phyloP scores from a whole-genome alignment of 2,113 vertebrate genomes.

The Lethenteron camtschaticum region DNA sequence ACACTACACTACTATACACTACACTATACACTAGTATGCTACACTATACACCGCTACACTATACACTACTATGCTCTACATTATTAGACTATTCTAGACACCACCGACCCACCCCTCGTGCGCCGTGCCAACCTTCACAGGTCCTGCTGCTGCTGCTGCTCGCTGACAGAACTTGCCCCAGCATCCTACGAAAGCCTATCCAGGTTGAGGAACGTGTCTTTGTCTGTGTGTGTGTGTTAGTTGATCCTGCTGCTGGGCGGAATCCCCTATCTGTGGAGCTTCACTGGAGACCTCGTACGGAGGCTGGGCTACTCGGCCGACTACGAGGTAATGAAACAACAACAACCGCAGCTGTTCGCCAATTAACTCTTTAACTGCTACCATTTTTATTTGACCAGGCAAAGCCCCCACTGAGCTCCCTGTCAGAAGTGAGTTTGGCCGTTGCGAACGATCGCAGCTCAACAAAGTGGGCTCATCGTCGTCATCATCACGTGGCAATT shows the following conservation, averaged over 20 bases:
- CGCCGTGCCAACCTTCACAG: too few relatives aligned
- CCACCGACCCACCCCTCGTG: background rate
- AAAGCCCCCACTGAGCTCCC: too few relatives aligned
- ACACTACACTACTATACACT: too few relatives aligned
- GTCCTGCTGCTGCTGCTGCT: too few relatives aligned
- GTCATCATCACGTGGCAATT: too few relatives aligned
- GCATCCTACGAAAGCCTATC: background rate
- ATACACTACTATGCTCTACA: background rate
- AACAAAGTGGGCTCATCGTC: too few relatives aligned
- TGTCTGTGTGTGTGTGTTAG: constrained; percentile 21
- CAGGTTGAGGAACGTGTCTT: background rate
- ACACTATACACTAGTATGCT: too few relatives aligned
- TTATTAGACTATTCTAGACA: background rate
- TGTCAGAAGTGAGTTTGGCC: too few relatives aligned
- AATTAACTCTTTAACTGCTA: too few relatives aligned
- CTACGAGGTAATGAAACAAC: constrained; percentile 37
- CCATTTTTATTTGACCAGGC: too few relatives aligned
- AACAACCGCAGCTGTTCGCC: background rate
- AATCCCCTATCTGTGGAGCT: constrained; percentile 71
- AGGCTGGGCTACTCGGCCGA: constrained; percentile 48
- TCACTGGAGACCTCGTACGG: constrained; percentile 40
- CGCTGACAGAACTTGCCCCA: background rate
- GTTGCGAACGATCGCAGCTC: too few relatives aligned
- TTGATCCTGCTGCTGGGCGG: constrained; percentile 76
- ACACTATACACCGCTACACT: too few relatives aligned